phyloP scores from a whole-genome alignment of 2,797 vertebrate species.

The Sus cebifrons region DNA sequence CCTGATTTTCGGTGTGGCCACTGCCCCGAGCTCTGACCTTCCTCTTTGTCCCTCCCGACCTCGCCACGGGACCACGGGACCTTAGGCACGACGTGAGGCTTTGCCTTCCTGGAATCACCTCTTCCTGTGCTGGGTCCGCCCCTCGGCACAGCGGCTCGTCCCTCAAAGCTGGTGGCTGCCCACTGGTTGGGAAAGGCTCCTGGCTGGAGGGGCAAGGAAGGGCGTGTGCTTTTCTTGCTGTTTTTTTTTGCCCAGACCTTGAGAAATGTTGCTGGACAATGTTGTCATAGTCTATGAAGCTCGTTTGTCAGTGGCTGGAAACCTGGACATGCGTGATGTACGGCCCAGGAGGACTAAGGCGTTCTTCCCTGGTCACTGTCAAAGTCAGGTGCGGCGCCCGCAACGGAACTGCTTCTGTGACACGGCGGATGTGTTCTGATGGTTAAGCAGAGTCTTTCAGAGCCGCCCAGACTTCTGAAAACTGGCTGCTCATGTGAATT shows the following conservation, averaged over 20 bases:
- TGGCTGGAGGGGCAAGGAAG: background rate
- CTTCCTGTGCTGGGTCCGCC: background rate
- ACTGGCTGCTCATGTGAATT: background rate
- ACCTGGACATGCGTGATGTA: slow-evolving; percentile 84
- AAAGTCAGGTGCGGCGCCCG: slow-evolving; percentile 75
- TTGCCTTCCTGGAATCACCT: background rate
- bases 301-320: slow-evolving; percentile 88
- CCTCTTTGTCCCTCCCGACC: background rate
- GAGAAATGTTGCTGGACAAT: slow-evolving; percentile 84
- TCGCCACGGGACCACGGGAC: background rate
- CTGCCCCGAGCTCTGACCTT: accelerated
- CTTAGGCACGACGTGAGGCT: background rate
- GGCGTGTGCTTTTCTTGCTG: slow-evolving; percentile 34
- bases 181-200: slow-evolving; percentile 57
- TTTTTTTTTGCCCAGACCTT: slow-evolving; percentile 70
- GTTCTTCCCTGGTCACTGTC: slow-evolving; percentile 83
- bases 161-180: background rate
- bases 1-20: accelerated
- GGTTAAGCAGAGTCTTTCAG: slow-evolving; percentile 79
- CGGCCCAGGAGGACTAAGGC: slow-evolving; percentile 83
- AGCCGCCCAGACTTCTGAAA: slow-evolving; percentile 69
- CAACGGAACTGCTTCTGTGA: slow-evolving; percentile 57
- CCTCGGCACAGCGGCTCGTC: background rate
- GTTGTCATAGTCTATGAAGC: slow-evolving; percentile 82
- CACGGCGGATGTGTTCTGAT: slow-evolving; percentile 36